Percentiles rank a stretch among this genome's conserved stretches.
These are phyloP conservation scores for Pelvicachromis taeniatus DNA, from an alignment of 2,113 vertebrate genomes.

Conservation along the genomic window DNA sequence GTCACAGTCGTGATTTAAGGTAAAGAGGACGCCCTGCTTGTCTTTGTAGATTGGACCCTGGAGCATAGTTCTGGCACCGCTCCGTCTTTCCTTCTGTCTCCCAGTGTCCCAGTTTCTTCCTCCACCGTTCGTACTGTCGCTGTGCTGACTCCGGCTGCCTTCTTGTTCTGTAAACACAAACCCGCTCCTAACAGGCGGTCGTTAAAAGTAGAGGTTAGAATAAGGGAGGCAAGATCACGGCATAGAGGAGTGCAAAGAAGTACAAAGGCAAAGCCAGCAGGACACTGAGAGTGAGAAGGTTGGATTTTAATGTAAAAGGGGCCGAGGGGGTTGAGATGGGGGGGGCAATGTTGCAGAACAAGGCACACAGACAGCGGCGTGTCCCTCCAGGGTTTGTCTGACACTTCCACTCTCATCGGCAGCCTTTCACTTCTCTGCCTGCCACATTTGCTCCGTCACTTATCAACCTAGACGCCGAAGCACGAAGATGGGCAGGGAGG, in stretches of 20 bases:
- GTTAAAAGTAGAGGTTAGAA: not conserved
- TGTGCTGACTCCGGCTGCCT: not conserved
- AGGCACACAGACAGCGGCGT: not conserved
- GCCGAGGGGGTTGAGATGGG: not conserved
- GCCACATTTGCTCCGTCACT: conserved; percentile 28
- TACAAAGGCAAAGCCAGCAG: not conserved
- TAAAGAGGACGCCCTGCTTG: conserved; percentile 49
- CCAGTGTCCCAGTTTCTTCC: not conserved
- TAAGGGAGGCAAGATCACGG: not conserved
- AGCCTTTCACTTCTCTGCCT: conserved; percentile 27
- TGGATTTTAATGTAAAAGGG: not conserved
- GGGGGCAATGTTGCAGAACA: not conserved
- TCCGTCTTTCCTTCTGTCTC: not conserved
- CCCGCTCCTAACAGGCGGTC: not conserved
- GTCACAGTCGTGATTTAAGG: conserved; percentile 54
- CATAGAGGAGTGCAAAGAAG: not conserved
- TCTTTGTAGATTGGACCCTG: conserved; percentile 56
- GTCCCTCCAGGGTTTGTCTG: conserved; percentile 40
- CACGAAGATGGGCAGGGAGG: not conserved
- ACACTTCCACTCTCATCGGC: conserved; percentile 54
- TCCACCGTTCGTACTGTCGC: not conserved
- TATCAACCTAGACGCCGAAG: conserved; percentile 21
- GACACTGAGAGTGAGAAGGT: not conserved
- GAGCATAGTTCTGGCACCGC: conserved; percentile 12
- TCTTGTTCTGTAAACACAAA: not conserved